Evolutionary conservation across 2,797 vertebrate species (phyloP).

Genomic region (Enoplosus armatus): DNA sequence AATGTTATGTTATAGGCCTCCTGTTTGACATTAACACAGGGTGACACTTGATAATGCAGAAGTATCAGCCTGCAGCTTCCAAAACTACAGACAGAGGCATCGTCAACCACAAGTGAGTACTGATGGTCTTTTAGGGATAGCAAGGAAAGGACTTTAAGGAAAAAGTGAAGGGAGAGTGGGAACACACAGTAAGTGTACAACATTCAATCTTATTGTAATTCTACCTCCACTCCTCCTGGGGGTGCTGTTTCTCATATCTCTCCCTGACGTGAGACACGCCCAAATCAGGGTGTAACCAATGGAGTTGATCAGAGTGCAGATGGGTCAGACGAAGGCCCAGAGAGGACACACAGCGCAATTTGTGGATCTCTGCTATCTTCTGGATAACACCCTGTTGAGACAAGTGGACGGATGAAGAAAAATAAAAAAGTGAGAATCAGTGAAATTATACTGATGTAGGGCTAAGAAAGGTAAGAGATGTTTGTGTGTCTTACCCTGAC

Average conservation of each 20-base stretch:
- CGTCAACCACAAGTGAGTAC: not conserved
- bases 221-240: conserved; percentile 99
- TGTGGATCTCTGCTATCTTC: conserved; percentile 98
- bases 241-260: conserved; percentile 94
- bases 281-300: conserved; percentile 98
- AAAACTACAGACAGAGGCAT: not conserved
- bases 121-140: too few relatives aligned
- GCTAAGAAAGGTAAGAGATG: not conserved
- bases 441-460: not conserved
- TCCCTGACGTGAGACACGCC: conserved; percentile 96
- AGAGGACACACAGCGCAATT: conserved; percentile 94
- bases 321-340: conserved; percentile 96
- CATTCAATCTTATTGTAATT: conserved; percentile 31
- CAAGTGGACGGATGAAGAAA: not conserved
- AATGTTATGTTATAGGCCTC: not conserved
- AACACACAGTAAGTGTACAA: not conserved
- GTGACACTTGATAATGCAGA: not conserved
- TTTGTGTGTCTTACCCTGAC: conserved; percentile 88
- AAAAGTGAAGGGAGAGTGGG: not conserved
- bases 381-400: conserved; percentile 95
- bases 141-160: too few relatives aligned
- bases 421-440: not conserved
- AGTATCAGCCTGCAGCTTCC: not conserved
- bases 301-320: conserved; percentile 93
- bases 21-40: conserved; percentile 5